phyloP scores from a whole-genome alignment of 2,888 invertebrate genomes.

The Ennomos fuscantarius region DNA sequence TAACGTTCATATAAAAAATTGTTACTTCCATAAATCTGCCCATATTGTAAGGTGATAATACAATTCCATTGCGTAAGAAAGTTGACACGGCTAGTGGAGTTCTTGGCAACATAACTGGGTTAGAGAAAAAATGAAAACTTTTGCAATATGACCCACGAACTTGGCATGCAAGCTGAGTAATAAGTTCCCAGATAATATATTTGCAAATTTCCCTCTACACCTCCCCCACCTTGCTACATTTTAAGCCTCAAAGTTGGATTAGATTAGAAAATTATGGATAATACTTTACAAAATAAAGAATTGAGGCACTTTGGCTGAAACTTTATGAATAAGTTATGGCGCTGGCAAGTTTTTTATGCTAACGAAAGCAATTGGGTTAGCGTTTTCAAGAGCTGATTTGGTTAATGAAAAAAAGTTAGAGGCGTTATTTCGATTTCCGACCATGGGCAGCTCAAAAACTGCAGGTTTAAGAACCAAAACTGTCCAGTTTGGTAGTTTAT shows the following conservation, averaged over 20 bases:
- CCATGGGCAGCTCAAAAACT: background rate
- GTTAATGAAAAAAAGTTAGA: conserved; percentile 13
- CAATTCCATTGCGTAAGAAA: conserved; percentile 58
- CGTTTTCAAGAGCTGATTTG: conserved; percentile 2
- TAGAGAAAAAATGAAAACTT: conserved; percentile 79
- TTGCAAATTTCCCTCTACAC: conserved; percentile 59
- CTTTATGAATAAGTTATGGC: conserved; percentile 30
- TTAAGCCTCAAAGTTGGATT: conserved; percentile 52
- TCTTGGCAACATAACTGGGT: conserved; percentile 71
- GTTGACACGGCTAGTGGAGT: conserved; percentile 60
- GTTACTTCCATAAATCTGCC: conserved; percentile 45
- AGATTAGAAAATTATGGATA: conserved; percentile 46
- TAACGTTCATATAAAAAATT: conserved; percentile 13
- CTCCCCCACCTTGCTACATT: conserved; percentile 47
- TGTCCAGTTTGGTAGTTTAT: too few species aligned
- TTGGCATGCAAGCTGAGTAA: conserved; percentile 65
- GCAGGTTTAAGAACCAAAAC: too few species aligned
- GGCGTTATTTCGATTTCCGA: background rate
- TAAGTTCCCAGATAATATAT: conserved; percentile 63
- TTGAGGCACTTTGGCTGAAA: conserved; percentile 28
- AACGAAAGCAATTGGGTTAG: conserved; percentile 22
- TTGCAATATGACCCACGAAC: conserved; percentile 70
- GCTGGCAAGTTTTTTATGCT: conserved; percentile 22
- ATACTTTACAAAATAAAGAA: conserved; percentile 41
- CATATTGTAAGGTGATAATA: conserved; percentile 64